Evolutionary conservation across 2,888 invertebrate species (phyloP).

Genomic region (Himalopsyche anomala): DNA sequence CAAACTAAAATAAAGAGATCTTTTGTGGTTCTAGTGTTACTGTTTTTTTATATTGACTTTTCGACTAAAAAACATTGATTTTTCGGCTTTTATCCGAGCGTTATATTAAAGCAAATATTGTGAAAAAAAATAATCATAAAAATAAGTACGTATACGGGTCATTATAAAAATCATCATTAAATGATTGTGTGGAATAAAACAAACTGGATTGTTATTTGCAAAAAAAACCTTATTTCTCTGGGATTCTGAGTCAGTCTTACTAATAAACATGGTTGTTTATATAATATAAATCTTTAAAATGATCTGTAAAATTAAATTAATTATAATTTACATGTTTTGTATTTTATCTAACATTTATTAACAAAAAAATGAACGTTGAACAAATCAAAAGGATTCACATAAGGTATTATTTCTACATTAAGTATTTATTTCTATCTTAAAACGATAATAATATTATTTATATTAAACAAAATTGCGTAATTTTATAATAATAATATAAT

Average conservation of each 20-base stretch:
- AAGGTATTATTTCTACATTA: constrained; percentile 22
- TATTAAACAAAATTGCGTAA: constrained; percentile 61
- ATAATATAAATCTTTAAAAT: constrained; percentile 51
- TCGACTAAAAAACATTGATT: not conserved
- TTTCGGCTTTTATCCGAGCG: not conserved
- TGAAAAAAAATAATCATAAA: constrained; percentile 43
- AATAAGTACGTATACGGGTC: constrained; percentile 65
- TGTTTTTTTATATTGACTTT: not conserved
- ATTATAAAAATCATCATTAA: constrained; percentile 47
- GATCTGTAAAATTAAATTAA: constrained; percentile 49
- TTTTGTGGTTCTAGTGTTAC: too few species aligned
- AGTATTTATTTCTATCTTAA: constrained; percentile 51
- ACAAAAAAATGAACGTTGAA: constrained; percentile 54
- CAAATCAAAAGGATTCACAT: constrained; percentile 43
- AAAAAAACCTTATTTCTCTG: constrained; percentile 54
- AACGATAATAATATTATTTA: constrained; percentile 52
- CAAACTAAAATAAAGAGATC: too few species aligned
- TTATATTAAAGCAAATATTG: constrained; percentile 5
- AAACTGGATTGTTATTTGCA: constrained; percentile 28
- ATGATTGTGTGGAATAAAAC: constrained; percentile 26
- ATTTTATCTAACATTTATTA: constrained; percentile 51
- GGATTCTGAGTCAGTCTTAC: constrained; percentile 63
- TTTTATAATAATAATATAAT: constrained; percentile 46
- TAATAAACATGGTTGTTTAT: constrained; percentile 59
- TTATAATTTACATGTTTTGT: constrained; percentile 50